These are phyloP conservation scores for Hemicentrotus pulcherrimus DNA, from an alignment of 35 echinoderm and acorn worm genomes.

Conservation along the genomic window DNA sequence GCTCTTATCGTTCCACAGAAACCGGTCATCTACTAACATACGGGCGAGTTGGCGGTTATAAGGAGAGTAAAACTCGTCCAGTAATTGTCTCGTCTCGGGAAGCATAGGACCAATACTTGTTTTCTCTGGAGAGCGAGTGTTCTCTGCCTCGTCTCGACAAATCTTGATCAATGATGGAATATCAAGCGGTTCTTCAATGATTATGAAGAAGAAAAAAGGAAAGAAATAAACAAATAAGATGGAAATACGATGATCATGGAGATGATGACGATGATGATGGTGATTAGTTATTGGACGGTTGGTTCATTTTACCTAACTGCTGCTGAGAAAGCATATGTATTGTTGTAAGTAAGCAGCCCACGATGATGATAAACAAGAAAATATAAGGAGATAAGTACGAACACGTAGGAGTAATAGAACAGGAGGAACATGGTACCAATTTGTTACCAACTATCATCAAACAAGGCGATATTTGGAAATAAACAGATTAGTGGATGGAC, in stretches of 20 bases:
- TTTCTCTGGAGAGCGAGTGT: neutral
- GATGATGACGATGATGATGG: too few species aligned
- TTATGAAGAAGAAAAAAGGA: neutral
- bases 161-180: neutral
- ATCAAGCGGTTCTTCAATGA: neutral
- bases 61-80: slow-evolving; percentile 30
- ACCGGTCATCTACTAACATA: neutral
- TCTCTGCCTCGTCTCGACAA: slow-evolving; percentile 6
- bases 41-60: neutral
- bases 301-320: too few species aligned
- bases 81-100: neutral
- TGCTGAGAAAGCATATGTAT: too few species aligned
- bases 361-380: too few species aligned
- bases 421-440: too few species aligned
- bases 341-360: too few species aligned
- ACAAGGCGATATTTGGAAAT: too few species aligned
- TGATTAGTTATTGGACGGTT: too few species aligned
- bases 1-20: neutral
- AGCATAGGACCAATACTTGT: neutral
- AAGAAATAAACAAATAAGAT: neutral
- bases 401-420: too few species aligned
- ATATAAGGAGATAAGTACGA: too few species aligned
- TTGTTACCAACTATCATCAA: too few species aligned
- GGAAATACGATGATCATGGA: neutral
- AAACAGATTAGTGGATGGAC: too few species aligned